Conservation (phyloP, 2,888 invertebrate species). For the Acholoe squamosa region DNA sequence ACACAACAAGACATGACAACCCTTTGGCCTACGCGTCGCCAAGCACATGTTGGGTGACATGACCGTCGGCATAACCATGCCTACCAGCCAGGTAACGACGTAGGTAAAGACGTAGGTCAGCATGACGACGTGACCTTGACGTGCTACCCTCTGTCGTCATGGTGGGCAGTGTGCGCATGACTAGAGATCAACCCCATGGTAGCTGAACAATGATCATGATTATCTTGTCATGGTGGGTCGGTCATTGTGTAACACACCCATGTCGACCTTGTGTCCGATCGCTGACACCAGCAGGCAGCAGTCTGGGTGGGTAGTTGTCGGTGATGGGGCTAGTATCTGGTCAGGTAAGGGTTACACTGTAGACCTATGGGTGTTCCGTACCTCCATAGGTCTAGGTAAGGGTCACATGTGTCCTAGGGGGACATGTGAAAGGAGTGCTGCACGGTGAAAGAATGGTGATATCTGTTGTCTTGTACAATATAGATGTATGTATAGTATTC, state of each 20-base stretch:
- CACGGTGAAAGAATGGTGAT: no score
- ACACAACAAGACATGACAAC: not conserved
- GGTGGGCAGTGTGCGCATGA: not conserved
- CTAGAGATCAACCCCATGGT: conserved; percentile 24
- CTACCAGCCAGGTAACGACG: conserved; percentile 1
- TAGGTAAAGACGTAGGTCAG: conserved; percentile 38
- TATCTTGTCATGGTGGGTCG: not conserved
- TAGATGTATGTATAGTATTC: no score
- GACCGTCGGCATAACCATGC: conserved; percentile 35
- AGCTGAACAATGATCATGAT: not conserved
- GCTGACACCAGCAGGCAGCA: conserved; percentile 20
- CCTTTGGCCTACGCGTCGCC: not conserved
- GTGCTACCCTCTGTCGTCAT: not conserved
- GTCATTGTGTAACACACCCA: not conserved
- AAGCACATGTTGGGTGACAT: not conserved
- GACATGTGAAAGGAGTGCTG: no score
- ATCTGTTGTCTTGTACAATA: no score
- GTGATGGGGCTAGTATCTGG: no score
- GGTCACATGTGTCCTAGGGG: not conserved
- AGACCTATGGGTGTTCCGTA: no score
- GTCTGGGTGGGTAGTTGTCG: not conserved
- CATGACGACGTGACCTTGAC: conserved; percentile 50
- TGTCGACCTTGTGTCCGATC: not conserved
- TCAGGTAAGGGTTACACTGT: not conserved
- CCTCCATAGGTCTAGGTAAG: no score